Evolutionary conservation across 2,113 vertebrate species (phyloP).

Genomic region (Phrynosoma blainvillii): DNA sequence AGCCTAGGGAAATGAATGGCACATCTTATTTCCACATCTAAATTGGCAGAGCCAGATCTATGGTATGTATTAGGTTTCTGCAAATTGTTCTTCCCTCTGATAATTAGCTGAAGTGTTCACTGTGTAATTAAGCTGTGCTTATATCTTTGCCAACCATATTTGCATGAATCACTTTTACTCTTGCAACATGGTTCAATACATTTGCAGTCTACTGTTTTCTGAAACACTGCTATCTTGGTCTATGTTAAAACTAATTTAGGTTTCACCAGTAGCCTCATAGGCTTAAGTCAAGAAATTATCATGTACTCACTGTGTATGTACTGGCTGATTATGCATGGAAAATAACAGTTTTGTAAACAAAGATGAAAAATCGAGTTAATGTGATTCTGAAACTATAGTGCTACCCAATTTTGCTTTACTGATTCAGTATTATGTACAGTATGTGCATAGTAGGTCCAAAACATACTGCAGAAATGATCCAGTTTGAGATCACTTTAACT

Average conservation of each 20-base stretch:
- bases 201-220: slow-evolving; percentile 31
- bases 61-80: neutral
- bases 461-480: too few species aligned
- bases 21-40: neutral
- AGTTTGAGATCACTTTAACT: too few species aligned
- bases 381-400: neutral
- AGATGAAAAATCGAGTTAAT: neutral
- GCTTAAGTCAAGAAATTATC: neutral
- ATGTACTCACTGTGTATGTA: neutral
- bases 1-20: neutral
- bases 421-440: too few species aligned
- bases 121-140: slow-evolving; percentile 46
- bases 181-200: slow-evolving; percentile 5
- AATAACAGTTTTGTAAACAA: neutral
- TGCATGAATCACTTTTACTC: slow-evolving; percentile 27
- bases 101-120: slow-evolving; percentile 39
- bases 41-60: neutral
- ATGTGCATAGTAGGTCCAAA: too few species aligned
- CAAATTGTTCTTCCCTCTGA: neutral
- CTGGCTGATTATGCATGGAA: neutral
- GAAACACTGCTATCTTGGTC: slow-evolving; percentile 28
- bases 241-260: neutral
- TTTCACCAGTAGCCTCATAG: neutral
- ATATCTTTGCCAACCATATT: slow-evolving; percentile 21
- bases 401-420: neutral